Evolutionary conservation across 2,797 vertebrate genomes (phyloP).

Genomic region (Potorous gilbertii): DNA sequence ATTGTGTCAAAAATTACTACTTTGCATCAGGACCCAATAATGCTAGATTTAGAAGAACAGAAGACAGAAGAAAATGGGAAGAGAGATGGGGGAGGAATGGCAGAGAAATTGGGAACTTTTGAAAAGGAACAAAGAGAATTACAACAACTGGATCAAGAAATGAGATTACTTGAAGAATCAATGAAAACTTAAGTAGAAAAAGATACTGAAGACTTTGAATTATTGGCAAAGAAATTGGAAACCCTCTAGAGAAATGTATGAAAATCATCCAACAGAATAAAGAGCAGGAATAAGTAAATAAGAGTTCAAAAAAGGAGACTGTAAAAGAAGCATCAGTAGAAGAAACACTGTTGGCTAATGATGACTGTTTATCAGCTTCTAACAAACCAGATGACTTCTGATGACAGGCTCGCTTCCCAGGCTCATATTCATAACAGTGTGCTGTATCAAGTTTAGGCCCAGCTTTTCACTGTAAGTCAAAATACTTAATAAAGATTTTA

Average conservation of each 20-base stretch:
- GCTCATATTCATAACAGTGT: not conserved
- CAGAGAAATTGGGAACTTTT: slow-evolving; percentile 81
- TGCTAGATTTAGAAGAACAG: slow-evolving; percentile 75
- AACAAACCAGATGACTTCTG: slow-evolving; percentile 92
- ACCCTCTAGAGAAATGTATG: slow-evolving; percentile 94
- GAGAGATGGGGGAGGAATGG: slow-evolving; percentile 83
- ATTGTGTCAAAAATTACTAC: slow-evolving; percentile 76
- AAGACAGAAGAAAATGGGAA: slow-evolving; percentile 82
- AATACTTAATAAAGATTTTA: slow-evolving; percentile 63
- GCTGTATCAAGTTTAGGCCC: not conserved
- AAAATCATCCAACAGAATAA: slow-evolving; percentile 90
- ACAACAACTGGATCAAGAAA: slow-evolving; percentile 83
- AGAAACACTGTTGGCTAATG: slow-evolving; percentile 82
- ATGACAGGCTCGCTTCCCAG: slow-evolving; percentile 82
- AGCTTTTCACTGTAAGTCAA: slow-evolving; percentile 33
- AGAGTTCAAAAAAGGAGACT: slow-evolving; percentile 83
- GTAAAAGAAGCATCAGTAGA: slow-evolving; percentile 78
- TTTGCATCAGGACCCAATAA: slow-evolving; percentile 76
- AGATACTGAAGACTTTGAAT: slow-evolving; percentile 51
- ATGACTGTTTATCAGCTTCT: slow-evolving; percentile 85
- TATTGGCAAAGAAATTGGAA: slow-evolving; percentile 71
- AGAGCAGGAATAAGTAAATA: slow-evolving; percentile 78
- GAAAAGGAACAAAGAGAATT: slow-evolving; percentile 84
- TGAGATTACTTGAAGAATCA: slow-evolving; percentile 64
- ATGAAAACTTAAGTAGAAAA: slow-evolving; percentile 68